Percentiles rank a stretch among this genome's conserved stretches.
Conservation (phyloP, 2,888 invertebrate genomes). For the Tipula helvola region DNA sequence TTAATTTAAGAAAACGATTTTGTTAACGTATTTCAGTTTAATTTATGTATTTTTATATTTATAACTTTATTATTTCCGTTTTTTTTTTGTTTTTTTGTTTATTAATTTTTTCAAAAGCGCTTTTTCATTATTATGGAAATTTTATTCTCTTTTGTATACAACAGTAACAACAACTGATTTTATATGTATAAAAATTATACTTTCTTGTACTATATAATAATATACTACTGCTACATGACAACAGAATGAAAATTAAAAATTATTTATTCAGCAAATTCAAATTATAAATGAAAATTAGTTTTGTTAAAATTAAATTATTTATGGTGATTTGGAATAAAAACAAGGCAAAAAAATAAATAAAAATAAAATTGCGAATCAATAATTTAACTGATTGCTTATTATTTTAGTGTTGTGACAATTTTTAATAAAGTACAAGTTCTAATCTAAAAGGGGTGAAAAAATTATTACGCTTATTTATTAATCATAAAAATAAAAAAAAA, state of each 20-base stretch:
- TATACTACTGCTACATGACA: neutral
- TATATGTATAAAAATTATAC: neutral
- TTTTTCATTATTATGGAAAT: slow-evolving; percentile 1
- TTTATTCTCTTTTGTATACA: neutral
- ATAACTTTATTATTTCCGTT: neutral
- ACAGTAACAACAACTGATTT: neutral
- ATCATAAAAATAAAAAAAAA: neutral
- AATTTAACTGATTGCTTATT: neutral
- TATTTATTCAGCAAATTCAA: neutral
- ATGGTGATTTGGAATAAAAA: neutral
- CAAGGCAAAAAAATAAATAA: too few species aligned
- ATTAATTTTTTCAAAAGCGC: neutral
- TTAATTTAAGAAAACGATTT: neutral
- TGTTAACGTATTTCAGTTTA: neutral
- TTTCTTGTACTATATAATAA: neutral
- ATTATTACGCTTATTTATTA: neutral
- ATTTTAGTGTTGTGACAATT: neutral
- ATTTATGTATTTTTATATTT: neutral
- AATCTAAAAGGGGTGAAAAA: neutral
- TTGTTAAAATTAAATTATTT: neutral
- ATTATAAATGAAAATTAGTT: neutral
- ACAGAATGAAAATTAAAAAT: neutral
- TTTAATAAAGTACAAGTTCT: neutral
- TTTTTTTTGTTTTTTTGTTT: neutral
- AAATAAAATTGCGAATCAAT: neutral